These are phyloP conservation scores for Odontothrips loti DNA, from an alignment of 2,888 invertebrate genomes.

Conservation along the genomic window DNA sequence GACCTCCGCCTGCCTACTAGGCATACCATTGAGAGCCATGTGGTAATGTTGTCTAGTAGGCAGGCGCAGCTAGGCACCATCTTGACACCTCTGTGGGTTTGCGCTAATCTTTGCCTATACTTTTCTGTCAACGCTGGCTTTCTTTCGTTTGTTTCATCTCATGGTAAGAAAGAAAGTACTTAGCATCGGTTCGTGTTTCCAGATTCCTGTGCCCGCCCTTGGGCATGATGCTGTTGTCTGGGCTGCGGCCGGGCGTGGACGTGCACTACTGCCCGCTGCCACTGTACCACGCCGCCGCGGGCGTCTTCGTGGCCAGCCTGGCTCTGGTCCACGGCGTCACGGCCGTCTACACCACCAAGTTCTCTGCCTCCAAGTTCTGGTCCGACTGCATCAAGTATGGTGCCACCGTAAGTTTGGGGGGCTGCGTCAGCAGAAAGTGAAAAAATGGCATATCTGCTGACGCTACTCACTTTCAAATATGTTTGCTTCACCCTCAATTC, in stretches of 20 bases:
- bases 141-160: too few species aligned
- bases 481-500: too few species aligned
- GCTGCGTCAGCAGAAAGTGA: not conserved
- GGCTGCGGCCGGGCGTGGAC: constrained; percentile 44
- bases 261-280: constrained; percentile 48
- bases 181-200: constrained; percentile 37
- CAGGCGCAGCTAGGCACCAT: too few species aligned
- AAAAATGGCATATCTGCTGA: too few species aligned
- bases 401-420: constrained; percentile 47
- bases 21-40: too few species aligned
- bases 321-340: constrained; percentile 46
- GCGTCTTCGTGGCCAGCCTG: constrained; percentile 48
- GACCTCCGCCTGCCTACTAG: too few species aligned
- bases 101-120: too few species aligned
- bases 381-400: constrained; percentile 49
- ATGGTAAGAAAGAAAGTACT: too few species aligned
- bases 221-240: constrained; percentile 45
- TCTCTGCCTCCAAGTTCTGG: constrained; percentile 51
- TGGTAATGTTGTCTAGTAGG: too few species aligned
- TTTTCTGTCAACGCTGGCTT: too few species aligned
- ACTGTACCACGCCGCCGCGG: constrained; percentile 50
- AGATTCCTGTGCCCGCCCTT: constrained; percentile 47
- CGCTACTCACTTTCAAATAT: too few species aligned
- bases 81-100: too few species aligned
- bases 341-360: constrained; percentile 47